phyloP scores from a whole-genome alignment of 2,888 invertebrate species.

The Aromia moschata region DNA sequence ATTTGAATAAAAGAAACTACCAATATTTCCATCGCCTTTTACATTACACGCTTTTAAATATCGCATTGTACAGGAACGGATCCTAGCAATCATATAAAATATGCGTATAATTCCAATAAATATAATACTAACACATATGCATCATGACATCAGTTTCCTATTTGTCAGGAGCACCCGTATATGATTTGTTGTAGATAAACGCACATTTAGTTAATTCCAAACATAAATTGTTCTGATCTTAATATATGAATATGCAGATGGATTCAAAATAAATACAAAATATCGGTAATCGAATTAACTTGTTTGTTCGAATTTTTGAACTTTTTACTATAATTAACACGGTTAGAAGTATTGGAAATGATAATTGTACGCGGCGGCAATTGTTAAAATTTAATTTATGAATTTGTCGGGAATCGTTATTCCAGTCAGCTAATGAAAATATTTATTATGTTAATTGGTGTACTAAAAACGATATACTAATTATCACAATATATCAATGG shows the following conservation, averaged over 20 bases:
- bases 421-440: conserved; percentile 30
- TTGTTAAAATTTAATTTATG: conserved; percentile 31
- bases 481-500: neutral
- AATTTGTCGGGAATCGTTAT: conserved; percentile 30
- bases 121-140: conserved; percentile 25
- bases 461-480: conserved; percentile 24
- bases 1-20: too few species aligned
- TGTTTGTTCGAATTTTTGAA: conserved; percentile 23
- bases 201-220: conserved; percentile 40
- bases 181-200: conserved; percentile 41
- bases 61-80: neutral
- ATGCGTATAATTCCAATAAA: conserved; percentile 15
- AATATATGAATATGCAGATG: conserved; percentile 18
- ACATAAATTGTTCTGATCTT: conserved; percentile 37
- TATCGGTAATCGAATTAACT: conserved; percentile 17
- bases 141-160: conserved; percentile 21
- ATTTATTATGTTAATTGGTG: conserved; percentile 34
- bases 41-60: too few species aligned
- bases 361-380: conserved; percentile 18
- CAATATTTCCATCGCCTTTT: too few species aligned
- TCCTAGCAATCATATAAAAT: conserved; percentile 4
- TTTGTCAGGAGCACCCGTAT: conserved; percentile 29
- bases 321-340: conserved; percentile 10
- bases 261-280: conserved; percentile 22
- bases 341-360: conserved; percentile 14